Percentiles rank a stretch among this genome's conserved stretches.
Evolutionary conservation across 2,888 invertebrate genomes (phyloP).

Genomic region (Augiades crinisus): DNA sequence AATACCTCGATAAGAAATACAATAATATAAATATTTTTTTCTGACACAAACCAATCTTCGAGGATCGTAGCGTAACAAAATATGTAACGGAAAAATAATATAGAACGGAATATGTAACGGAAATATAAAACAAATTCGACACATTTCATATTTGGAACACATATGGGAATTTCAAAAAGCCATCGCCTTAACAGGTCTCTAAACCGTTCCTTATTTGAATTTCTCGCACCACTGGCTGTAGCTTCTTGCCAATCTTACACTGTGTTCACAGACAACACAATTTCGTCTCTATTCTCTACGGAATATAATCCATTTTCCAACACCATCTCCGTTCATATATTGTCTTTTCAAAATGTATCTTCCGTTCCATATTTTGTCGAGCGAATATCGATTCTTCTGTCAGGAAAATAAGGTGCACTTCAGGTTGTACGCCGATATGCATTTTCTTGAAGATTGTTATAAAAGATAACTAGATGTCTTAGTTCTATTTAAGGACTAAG

Average conservation of each 20-base stretch:
- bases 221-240: conserved; percentile 45
- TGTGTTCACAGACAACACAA: conserved; percentile 32
- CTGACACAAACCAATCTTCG: no score
- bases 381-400: background rate
- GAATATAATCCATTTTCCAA: conserved; percentile 3
- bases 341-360: conserved; percentile 1
- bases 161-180: conserved; percentile 24
- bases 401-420: background rate
- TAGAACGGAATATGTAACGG: no score
- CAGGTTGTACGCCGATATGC: background rate
- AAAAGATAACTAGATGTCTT: conserved; percentile 15
- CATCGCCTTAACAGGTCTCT: conserved; percentile 48
- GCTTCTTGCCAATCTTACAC: conserved; percentile 35
- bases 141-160: background rate
- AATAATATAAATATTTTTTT: no score
- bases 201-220: conserved; percentile 58
- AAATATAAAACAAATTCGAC: background rate
- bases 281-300: conserved; percentile 38
- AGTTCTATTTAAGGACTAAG: conserved; percentile 15
- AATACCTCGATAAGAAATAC: no score
- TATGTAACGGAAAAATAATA: no score
- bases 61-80: no score
- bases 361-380: background rate
- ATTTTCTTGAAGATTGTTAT: conserved; percentile 5
- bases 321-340: background rate